Evolutionary conservation across 2,113 vertebrate genomes (phyloP).

Genomic region (Taurulus bubalis): DNA sequence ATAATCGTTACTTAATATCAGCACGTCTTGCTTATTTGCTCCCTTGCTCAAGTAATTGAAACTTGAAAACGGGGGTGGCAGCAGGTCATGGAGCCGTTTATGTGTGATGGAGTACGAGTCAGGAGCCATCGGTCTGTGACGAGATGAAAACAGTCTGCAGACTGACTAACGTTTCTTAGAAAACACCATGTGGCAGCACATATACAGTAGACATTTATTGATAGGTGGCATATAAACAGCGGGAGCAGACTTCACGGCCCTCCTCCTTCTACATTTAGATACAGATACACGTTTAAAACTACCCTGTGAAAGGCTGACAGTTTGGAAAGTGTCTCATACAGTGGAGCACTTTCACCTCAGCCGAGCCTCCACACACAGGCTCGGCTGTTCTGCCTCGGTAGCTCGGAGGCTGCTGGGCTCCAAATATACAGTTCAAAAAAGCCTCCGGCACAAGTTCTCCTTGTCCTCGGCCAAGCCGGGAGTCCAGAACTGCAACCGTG

Average conservation of each 20-base stretch:
- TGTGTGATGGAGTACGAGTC: not conserved
- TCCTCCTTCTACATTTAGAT: conserved; percentile 44
- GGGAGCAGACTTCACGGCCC: conserved; percentile 9
- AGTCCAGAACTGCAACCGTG: conserved; percentile 20
- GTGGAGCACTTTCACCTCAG: conserved; percentile 58
- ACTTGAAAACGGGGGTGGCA: not conserved
- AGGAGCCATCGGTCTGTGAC: not conserved
- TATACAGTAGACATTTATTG: conserved; percentile 43
- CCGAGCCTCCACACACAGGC: conserved; percentile 57
- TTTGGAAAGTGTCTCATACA: conserved; percentile 56
- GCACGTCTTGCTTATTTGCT: not conserved
- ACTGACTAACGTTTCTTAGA: not conserved
- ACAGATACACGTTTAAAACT: conserved; percentile 49
- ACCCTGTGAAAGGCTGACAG: conserved; percentile 35
- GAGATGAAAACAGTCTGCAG: not conserved
- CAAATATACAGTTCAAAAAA: conserved; percentile 69
- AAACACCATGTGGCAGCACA: not conserved
- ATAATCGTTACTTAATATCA: too few relatives aligned
- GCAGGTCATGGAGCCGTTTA: not conserved
- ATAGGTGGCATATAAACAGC: conserved; percentile 23
- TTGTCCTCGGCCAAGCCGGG: conserved; percentile 52
- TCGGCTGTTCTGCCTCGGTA: conserved; percentile 65
- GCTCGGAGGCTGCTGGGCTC: conserved; percentile 43
- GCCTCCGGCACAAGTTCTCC: conserved; percentile 68
- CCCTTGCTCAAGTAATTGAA: not conserved